Percentiles rank a stretch among this genome's conserved stretches.
Evolutionary conservation across 53 echinoderm and acorn worm genomes (phyloP).

Genomic region (Zoroaster sp.): DNA sequence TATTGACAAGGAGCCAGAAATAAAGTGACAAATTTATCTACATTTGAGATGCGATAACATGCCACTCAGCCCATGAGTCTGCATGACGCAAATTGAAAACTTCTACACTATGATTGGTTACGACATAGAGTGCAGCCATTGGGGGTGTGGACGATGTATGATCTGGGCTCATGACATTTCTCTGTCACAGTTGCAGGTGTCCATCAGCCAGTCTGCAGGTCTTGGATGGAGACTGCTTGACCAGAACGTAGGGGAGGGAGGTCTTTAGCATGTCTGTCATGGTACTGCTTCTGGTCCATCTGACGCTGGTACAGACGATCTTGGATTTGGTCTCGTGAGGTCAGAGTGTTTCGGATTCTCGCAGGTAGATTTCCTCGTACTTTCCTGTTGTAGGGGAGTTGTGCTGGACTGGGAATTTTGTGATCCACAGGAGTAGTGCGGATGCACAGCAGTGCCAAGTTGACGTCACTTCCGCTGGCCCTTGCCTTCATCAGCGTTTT

Average conservation of each 20-base stretch:
- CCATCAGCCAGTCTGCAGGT: neutral
- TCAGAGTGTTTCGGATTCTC: constrained; percentile 23
- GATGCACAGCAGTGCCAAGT: neutral
- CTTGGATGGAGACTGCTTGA: neutral
- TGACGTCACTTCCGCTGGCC: neutral
- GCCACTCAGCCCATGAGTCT: too few species aligned
- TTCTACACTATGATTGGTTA: too few species aligned
- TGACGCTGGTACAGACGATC: constrained; percentile 40
- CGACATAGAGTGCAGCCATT: neutral
- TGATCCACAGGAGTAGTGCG: constrained; percentile 52
- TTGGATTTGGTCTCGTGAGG: constrained; percentile 11
- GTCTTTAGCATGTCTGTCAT: constrained; percentile 36
- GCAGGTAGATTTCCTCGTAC: constrained; percentile 47
- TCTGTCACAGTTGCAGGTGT: neutral
- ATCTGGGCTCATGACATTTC: neutral
- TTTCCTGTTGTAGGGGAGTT: constrained; percentile 53
- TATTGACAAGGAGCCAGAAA: too few species aligned
- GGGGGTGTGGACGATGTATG: constrained; percentile 1
- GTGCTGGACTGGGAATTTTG: constrained; percentile 24
- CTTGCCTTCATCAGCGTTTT: neutral
- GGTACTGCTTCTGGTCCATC: constrained; percentile 46
- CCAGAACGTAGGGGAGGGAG: constrained; percentile 4
- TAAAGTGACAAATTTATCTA: too few species aligned
- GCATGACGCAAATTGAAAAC: too few species aligned
- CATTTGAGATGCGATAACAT: too few species aligned